A percentile compares a stretch with the other conserved stretches of the same genome.
phyloP scores from a whole-genome alignment of 37 sponge, comb jelly and placozoan species.

The Haliclona indistincta region DNA sequence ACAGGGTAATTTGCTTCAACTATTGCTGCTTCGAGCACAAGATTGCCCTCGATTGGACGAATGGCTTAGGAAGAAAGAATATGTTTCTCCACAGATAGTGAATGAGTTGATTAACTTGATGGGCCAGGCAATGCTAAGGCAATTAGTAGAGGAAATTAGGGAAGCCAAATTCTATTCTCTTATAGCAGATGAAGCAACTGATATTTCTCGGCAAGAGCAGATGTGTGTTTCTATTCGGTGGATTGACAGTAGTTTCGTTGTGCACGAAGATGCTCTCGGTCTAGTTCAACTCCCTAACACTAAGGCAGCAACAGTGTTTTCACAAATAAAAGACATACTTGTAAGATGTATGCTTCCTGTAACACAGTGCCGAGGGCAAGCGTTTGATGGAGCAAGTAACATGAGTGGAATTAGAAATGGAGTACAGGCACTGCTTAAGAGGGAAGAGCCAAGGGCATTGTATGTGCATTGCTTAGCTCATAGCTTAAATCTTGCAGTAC shows the following conservation, averaged over 20 bases:
- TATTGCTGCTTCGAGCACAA: constrained; percentile 14
- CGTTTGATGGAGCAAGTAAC: background rate
- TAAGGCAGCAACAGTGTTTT: constrained; percentile 18
- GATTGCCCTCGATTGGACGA: constrained; percentile 13
- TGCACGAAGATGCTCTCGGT: constrained; percentile 33
- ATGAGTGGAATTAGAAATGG: background rate
- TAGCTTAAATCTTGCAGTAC: constrained; percentile 3
- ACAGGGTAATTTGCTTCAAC: constrained; percentile 55
- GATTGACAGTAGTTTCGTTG: constrained; percentile 18
- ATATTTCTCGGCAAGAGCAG: constrained; percentile 36
- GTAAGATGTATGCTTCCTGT: background rate
- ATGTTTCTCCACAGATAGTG: constrained; percentile 33
- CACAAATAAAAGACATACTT: constrained; percentile 1
- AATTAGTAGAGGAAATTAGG: constrained; percentile 13
- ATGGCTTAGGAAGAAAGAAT: constrained; percentile 24
- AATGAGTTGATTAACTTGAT: constrained; percentile 49
- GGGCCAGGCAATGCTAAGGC: constrained; percentile 14
- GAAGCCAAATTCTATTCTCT: constrained; percentile 17
- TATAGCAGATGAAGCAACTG: constrained; percentile 38
- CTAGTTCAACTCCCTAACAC: constrained; percentile 31
- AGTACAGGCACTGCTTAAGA: background rate
- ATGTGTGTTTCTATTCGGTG: constrained; percentile 20
- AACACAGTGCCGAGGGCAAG: background rate
- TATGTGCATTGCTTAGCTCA: constrained; percentile 10
- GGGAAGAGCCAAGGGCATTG: constrained; percentile 5